phyloP scores from a whole-genome alignment of 2,888 invertebrate species.

The Phyllotreta striolata region DNA sequence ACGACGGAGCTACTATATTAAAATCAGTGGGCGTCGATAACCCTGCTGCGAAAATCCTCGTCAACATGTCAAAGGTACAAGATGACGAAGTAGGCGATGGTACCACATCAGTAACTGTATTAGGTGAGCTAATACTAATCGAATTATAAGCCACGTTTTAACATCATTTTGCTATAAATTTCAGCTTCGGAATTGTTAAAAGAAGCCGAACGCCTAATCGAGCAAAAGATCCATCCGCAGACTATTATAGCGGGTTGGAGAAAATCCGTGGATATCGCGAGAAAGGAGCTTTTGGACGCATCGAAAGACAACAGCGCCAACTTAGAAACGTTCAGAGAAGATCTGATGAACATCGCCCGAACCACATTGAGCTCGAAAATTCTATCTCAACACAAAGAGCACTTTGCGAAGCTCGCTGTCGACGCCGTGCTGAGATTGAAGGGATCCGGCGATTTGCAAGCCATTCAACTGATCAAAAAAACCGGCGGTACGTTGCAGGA shows the following conservation, averaged over 20 bases:
- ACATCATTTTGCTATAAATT: conserved; percentile 18
- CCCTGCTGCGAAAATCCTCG: conserved; percentile 97
- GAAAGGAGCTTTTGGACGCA: conserved; percentile 78
- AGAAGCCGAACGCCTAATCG: conserved; percentile 93
- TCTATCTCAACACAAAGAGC: conserved; percentile 94
- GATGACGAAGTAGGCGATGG: conserved; percentile 99
- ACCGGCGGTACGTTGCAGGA: conserved; percentile 92
- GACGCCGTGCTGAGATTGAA: conserved; percentile 94
- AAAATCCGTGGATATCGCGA: conserved; percentile 83
- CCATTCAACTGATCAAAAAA: conserved; percentile 78
- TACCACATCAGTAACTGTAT: conserved; percentile 98
- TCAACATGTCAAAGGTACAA: conserved; percentile 98
- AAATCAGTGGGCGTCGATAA: conserved; percentile 97
- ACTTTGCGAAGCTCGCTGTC: conserved; percentile 94
- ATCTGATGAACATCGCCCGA: conserved; percentile 94
- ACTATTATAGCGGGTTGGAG: conserved; percentile 97
- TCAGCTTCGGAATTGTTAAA: conserved; percentile 90
- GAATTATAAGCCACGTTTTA: background rate
- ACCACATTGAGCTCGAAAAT: conserved; percentile 99
- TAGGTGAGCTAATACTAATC: conserved; percentile 65
- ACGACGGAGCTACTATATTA: conserved; percentile 98
- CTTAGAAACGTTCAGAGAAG: conserved; percentile 79
- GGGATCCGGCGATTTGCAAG: conserved; percentile 86
- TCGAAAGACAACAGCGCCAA: conserved; percentile 86
- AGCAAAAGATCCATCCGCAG: conserved; percentile 97